These are phyloP conservation scores for Apaloderma vittatum DNA, from an alignment of 2,113 vertebrate genomes.

Conservation along the genomic window DNA sequence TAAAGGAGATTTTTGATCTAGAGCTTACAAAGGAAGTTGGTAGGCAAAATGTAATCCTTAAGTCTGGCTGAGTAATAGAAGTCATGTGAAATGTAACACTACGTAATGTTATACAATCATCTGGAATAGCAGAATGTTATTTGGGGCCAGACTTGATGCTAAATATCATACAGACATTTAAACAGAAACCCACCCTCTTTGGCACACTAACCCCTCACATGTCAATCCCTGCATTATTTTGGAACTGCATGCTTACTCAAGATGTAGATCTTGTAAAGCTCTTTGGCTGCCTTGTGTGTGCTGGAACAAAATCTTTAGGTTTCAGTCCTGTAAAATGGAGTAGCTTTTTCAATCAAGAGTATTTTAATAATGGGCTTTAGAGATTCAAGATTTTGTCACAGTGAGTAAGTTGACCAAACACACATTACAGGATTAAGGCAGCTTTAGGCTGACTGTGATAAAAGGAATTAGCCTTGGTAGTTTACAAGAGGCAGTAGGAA, in stretches of 20 bases:
- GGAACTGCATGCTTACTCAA: constrained; percentile 12
- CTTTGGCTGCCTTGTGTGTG: constrained; percentile 4
- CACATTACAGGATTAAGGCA: constrained; percentile 37
- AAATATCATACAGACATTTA: constrained; percentile 42
- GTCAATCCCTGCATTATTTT: constrained; percentile 28
- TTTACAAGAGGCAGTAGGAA: constrained; percentile 24
- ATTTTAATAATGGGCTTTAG: constrained; percentile 25
- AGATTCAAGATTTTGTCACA: constrained; percentile 42
- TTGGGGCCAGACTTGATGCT: constrained; percentile 46
- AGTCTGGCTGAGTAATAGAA: constrained; percentile 48
- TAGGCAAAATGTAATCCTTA: constrained; percentile 25
- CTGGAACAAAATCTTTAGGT: constrained; percentile 14
- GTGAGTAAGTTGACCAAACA: constrained; percentile 24
- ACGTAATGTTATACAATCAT: constrained; percentile 28
- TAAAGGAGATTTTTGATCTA: constrained; percentile 15
- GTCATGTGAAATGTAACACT: constrained; percentile 35
- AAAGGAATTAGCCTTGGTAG: constrained; percentile 31
- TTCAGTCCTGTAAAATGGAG: constrained; percentile 22
- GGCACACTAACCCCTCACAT: background rate
- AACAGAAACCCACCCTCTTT: constrained; percentile 41
- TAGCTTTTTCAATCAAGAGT: constrained; percentile 1
- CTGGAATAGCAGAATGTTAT: constrained; percentile 38
- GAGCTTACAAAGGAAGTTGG: constrained; percentile 5
- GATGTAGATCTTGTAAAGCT: background rate
- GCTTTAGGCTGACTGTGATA: constrained; percentile 39